A percentile compares a stretch with the other conserved stretches of the same genome.
Conservation (phyloP, 2,888 invertebrate species). For the Cataglyphis livida region DNA sequence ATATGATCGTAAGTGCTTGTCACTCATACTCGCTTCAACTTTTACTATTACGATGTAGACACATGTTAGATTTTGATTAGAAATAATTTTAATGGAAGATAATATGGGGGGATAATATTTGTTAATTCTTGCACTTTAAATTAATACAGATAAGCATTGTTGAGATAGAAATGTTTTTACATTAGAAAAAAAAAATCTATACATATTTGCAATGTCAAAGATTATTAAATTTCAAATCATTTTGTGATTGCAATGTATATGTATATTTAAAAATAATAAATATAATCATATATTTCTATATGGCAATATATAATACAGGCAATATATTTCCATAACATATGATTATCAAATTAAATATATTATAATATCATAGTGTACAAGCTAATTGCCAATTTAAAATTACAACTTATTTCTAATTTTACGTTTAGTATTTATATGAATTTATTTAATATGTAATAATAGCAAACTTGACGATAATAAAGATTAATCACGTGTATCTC, state of each 20-base stretch:
- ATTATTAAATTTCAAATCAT: not conserved
- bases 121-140: not conserved
- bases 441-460: not conserved
- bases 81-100: not conserved
- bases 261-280: not conserved
- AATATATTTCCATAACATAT: not conserved
- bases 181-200: not conserved
- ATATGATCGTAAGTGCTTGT: conserved; percentile 34
- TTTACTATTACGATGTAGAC: conserved; percentile 3
- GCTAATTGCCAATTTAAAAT: conserved; percentile 22
- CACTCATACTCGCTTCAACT: not conserved
- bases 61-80: not conserved
- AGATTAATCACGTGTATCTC: conserved; percentile 65
- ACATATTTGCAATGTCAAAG: not conserved
- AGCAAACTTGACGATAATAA: not conserved
- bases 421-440: not conserved
- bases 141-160: not conserved
- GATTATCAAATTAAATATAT: not conserved
- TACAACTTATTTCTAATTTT: not conserved
- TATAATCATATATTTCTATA: not conserved
- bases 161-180: not conserved
- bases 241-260: not conserved
- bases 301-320: not conserved
- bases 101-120: not conserved
- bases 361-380: not conserved